Conservation (phyloP, 1,140 invertebrate species). For the Harlomillsia oculata region DNA sequence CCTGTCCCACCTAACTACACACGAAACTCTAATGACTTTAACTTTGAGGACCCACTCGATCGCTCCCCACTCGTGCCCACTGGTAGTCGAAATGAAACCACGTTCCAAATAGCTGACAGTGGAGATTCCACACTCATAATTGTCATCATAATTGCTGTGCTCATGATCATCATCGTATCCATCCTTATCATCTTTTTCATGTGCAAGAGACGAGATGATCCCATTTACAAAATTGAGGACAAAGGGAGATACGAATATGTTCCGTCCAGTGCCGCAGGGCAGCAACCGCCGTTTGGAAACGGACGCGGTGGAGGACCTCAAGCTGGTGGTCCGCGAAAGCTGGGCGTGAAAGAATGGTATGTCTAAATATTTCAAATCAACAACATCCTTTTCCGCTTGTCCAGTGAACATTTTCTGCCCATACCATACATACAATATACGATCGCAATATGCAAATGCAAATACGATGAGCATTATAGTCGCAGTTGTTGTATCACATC, state of each 20-base stretch:
- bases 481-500: too few species aligned
- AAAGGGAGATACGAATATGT: constrained; percentile 39
- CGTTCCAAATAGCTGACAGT: constrained; percentile 25
- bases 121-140: constrained; percentile 54
- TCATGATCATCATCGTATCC: constrained; percentile 80
- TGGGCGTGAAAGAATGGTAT: constrained; percentile 76
- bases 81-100: constrained; percentile 3
- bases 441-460: too few species aligned
- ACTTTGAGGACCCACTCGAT: constrained; percentile 8
- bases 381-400: too few species aligned
- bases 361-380: too few species aligned
- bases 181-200: constrained; percentile 81
- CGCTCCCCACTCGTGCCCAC: background rate
- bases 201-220: constrained; percentile 74
- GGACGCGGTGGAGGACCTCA: background rate
- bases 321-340: constrained; percentile 17
- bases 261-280: constrained; percentile 37
- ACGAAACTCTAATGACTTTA: constrained; percentile 1
- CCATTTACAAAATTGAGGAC: constrained; percentile 78
- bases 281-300: constrained; percentile 34
- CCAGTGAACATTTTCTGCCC: too few species aligned
- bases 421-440: too few species aligned
- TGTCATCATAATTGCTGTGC: constrained; percentile 80
- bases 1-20: constrained; percentile 36
- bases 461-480: too few species aligned